These are phyloP conservation scores for Leptopilina drosophilae DNA, from an alignment of 2,888 invertebrate genomes.

Conservation along the genomic window DNA sequence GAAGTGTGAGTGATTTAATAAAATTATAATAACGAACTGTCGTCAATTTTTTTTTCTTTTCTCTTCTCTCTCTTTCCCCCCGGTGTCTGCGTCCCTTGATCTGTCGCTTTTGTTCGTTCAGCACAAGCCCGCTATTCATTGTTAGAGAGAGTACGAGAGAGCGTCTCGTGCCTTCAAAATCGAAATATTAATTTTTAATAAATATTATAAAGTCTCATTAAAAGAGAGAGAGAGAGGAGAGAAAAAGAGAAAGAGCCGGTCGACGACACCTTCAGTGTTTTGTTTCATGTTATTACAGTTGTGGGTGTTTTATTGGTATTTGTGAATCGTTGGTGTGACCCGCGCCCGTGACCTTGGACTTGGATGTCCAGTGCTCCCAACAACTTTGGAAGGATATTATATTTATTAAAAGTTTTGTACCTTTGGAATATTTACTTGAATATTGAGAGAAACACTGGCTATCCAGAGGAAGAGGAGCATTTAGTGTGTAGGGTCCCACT, in stretches of 20 bases:
- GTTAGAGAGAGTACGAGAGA: slow-evolving; percentile 37
- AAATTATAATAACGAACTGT: not conserved
- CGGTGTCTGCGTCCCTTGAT: slow-evolving; percentile 34
- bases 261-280: slow-evolving; percentile 11
- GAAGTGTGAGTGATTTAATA: slow-evolving; percentile 1
- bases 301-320: slow-evolving; percentile 16
- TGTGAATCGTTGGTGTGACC: slow-evolving; percentile 24
- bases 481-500: slow-evolving; percentile 46
- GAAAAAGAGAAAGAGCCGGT: not conserved
- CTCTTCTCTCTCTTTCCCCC: slow-evolving; percentile 31
- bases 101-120: slow-evolving; percentile 49
- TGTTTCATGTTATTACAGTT: slow-evolving; percentile 21
- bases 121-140: slow-evolving; percentile 53
- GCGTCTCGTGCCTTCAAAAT: not conserved
- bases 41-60: slow-evolving; percentile 7
- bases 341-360: slow-evolving; percentile 51
- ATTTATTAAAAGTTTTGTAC: not conserved
- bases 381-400: not conserved
- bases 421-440: slow-evolving; percentile 34
- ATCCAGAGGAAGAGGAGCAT: slow-evolving; percentile 55
- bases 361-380: slow-evolving; percentile 41
- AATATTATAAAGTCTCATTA: no score
- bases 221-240: slow-evolving; percentile 9
- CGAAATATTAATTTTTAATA: not conserved
- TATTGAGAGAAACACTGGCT: slow-evolving; percentile 54